Evolutionary conservation across 2,888 invertebrate genomes (phyloP).

Genomic region (Ormyrus nitidulus): DNA sequence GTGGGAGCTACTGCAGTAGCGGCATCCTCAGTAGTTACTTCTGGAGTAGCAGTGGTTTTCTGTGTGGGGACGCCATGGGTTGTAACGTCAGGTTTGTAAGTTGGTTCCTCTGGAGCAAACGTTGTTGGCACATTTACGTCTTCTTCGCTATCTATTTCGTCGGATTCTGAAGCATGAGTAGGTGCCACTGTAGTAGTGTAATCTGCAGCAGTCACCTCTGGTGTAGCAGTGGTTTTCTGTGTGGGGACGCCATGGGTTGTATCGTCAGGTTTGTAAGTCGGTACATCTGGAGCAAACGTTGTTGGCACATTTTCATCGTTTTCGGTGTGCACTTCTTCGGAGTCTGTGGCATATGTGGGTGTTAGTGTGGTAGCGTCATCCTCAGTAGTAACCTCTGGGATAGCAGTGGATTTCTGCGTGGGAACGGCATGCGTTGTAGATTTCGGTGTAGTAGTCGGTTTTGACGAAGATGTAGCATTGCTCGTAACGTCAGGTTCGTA

Average conservation of each 20-base stretch:
- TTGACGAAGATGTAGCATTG: no score
- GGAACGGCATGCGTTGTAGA: neutral
- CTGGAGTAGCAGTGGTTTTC: no score
- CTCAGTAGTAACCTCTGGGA: neutral
- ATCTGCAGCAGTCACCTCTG: accelerated
- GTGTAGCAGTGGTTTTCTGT: neutral
- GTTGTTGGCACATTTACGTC: no score
- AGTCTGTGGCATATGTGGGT: neutral
- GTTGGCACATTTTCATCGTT: no score
- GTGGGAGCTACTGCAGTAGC: no score
- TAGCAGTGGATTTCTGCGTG: neutral
- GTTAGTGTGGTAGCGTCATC: no score
- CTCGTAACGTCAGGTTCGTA: neutral
- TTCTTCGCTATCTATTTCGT: no score
- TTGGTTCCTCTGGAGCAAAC: no score
- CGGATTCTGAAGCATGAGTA: neutral
- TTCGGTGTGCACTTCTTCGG: no score
- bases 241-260: neutral
- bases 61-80: no score
- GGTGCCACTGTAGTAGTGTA: neutral
- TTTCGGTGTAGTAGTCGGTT: neutral
- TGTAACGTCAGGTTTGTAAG: no score
- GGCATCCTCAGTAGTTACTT: no score
- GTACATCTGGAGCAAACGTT: neutral
- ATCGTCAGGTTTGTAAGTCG: neutral